Conservation (phyloP, 2,888 invertebrate genomes). For the Lycocerus yunnanus region DNA sequence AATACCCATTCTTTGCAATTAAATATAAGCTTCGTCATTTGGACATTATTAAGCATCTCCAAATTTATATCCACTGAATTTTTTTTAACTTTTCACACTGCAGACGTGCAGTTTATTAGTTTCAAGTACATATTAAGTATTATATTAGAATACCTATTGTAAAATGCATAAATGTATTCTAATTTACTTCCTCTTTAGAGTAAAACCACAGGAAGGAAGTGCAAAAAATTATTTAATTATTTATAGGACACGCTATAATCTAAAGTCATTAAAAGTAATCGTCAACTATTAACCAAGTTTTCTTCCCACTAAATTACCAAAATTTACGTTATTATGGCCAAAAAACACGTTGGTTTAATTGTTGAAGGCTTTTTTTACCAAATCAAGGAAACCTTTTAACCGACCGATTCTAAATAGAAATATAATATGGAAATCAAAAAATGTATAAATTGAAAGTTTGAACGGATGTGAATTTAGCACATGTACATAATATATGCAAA, state of each 20-base stretch:
- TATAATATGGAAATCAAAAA: no score
- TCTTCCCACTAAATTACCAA: neutral
- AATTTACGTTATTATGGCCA: neutral
- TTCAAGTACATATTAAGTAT: neutral
- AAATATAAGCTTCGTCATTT: conserved; percentile 15
- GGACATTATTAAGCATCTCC: neutral
- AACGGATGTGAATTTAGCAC: no score
- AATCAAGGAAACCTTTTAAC: neutral
- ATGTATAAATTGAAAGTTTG: no score
- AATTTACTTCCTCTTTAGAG: neutral
- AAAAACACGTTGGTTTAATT: neutral
- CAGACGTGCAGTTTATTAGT: neutral
- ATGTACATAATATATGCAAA: no score
- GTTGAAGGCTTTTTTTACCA: neutral
- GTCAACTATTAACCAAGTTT: neutral
- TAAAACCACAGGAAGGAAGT: neutral
- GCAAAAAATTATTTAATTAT: neutral
- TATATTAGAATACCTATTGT: neutral
- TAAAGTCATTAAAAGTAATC: neutral
- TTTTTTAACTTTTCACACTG: neutral
- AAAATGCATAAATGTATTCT: neutral
- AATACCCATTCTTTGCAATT: conserved; percentile 18
- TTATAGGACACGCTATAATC: neutral
- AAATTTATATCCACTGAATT: neutral
- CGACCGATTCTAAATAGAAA: no score